Percentiles rank a stretch among this genome's conserved stretches.
phyloP scores from a whole-genome alignment of 2,113 vertebrate species.

The Otis tarda region DNA sequence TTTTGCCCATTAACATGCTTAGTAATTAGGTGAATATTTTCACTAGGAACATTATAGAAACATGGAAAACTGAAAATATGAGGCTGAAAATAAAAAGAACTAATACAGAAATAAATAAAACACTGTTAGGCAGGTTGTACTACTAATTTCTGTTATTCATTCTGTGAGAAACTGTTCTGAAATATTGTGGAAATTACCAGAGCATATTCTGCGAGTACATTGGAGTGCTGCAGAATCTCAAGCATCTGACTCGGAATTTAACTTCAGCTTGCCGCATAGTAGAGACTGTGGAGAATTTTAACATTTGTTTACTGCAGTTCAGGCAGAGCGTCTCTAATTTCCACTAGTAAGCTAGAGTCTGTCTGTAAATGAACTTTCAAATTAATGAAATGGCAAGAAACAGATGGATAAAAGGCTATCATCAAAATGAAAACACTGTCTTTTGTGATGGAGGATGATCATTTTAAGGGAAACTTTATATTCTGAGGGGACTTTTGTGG shows the following conservation, averaged over 20 bases:
- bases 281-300: neutral
- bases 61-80: neutral
- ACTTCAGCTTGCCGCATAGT: neutral
- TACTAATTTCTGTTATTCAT: neutral
- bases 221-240: neutral
- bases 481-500: neutral
- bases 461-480: neutral
- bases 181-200: neutral
- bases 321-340: neutral
- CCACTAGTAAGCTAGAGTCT: neutral
- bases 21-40: neutral
- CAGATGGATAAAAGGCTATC: neutral
- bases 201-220: neutral
- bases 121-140: neutral
- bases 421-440: neutral
- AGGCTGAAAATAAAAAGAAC: neutral
- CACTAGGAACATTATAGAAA: neutral
- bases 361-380: neutral
- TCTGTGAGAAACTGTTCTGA: neutral
- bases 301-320: neutral
- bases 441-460: neutral
- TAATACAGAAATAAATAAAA: neutral
- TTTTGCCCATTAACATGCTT: neutral
- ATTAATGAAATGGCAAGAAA: neutral
- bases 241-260: neutral